Evolutionary conservation across 2,113 vertebrate species (phyloP).

Genomic region (Rallus limicola): DNA sequence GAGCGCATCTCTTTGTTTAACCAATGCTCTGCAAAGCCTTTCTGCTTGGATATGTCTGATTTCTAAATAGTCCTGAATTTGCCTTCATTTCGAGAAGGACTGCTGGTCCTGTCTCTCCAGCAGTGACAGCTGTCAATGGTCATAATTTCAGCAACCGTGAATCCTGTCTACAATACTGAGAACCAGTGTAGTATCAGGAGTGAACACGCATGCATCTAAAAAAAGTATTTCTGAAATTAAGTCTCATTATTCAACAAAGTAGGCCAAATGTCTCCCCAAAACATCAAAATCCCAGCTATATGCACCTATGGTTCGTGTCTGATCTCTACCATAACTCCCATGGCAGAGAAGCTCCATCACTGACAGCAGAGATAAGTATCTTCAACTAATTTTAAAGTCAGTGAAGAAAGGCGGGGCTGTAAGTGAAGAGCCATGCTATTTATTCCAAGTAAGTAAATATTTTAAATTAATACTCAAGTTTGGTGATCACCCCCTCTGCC

Average conservation of each 20-base stretch:
- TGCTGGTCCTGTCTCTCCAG: background rate
- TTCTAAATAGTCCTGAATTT: background rate
- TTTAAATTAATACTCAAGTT: background rate
- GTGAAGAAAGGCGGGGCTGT: background rate
- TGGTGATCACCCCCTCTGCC: background rate
- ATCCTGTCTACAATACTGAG: background rate
- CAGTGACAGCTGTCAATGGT: background rate
- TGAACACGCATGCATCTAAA: background rate
- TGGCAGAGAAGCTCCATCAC: background rate
- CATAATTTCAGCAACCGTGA: background rate
- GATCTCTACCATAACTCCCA: background rate
- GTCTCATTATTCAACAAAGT: background rate
- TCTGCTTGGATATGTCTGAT: background rate
- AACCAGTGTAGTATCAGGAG: background rate
- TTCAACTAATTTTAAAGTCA: background rate
- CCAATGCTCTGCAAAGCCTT: background rate
- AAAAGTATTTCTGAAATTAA: background rate
- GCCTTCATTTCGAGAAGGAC: background rate
- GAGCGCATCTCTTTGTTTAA: background rate
- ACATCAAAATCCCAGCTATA: background rate
- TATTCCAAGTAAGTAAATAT: background rate
- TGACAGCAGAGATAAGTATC: background rate
- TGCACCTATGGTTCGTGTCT: background rate
- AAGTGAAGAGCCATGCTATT: background rate
- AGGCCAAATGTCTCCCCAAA: background rate